Evolutionary conservation across 2,113 vertebrate species (phyloP).

Genomic region (Odocoileus virginianus): DNA sequence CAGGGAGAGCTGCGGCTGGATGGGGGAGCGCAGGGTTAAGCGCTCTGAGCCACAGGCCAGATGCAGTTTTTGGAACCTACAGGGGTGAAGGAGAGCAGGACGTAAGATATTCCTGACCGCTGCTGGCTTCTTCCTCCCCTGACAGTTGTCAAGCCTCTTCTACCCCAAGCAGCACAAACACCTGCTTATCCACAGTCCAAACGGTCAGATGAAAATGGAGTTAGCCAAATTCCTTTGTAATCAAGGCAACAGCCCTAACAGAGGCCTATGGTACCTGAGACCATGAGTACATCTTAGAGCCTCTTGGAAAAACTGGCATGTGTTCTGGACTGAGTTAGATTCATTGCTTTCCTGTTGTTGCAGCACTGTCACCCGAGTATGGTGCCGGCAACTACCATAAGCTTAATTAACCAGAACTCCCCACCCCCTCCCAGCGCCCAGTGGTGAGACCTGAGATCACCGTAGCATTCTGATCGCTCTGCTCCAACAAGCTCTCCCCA

Average conservation of each 20-base stretch:
- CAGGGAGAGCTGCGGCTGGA: constrained; percentile 59
- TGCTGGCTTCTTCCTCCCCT: neutral
- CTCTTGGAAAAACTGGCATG: neutral
- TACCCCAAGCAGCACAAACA: neutral
- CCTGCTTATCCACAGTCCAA: neutral
- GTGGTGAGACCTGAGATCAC: neutral
- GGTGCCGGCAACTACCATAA: neutral
- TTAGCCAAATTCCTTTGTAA: neutral
- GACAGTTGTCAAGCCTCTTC: neutral
- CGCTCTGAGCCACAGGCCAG: constrained; percentile 69
- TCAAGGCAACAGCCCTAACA: neutral
- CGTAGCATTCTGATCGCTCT: neutral
- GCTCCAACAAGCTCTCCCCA: neutral
- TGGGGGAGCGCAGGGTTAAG: constrained; percentile 55
- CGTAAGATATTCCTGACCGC: neutral
- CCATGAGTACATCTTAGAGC: neutral
- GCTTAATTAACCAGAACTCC: neutral
- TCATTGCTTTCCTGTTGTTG: neutral
- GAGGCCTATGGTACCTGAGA: neutral
- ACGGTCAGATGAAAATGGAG: neutral
- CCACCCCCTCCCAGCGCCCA: neutral
- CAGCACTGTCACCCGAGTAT: neutral
- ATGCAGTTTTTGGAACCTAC: constrained; percentile 70
- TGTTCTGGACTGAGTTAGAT: neutral
- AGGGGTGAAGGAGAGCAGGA: neutral